Conservation (phyloP, 1,140 invertebrate species). For the Formica exsecta region DNA sequence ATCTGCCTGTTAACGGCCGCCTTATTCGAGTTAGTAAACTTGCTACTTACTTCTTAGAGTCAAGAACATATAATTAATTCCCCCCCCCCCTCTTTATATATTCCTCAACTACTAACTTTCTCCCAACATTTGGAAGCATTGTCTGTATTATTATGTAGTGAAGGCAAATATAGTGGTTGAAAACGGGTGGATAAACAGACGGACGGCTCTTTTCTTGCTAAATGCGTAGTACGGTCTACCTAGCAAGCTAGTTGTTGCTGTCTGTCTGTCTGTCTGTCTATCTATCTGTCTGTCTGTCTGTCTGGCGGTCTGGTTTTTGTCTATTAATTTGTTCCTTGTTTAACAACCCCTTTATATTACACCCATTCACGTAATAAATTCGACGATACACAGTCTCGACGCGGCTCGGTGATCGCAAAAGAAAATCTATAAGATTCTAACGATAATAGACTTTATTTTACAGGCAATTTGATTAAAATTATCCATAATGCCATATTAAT, state of each 20-base stretch:
- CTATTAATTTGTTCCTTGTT: conserved; percentile 67
- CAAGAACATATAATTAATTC: conserved; percentile 13
- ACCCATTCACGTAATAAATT: conserved; percentile 69
- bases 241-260: conserved; percentile 84
- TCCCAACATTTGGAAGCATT: conserved; percentile 11
- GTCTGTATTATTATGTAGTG: conserved; percentile 6
- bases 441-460: no score
- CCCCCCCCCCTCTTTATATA: not conserved
- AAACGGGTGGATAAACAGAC: conserved; percentile 78
- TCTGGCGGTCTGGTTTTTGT: conserved; percentile 74
- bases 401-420: not conserved
- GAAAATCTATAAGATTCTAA: not conserved
- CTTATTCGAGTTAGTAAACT: conserved; percentile 38
- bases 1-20: conserved; percentile 76
- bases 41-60: conserved; percentile 9
- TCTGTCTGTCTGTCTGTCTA: conserved; percentile 82
- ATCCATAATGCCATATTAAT: no score
- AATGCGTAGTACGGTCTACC: conserved; percentile 78
- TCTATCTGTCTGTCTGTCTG: conserved; percentile 55
- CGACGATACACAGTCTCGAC: conserved; percentile 66
- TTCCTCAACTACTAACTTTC: conserved; percentile 2
- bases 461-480: no score
- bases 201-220: conserved; percentile 74
- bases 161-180: conserved; percentile 66
- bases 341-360: conserved; percentile 58